Evolutionary conservation across 2,888 invertebrate species (phyloP), one percentile per base, ranked within the genome.

Genomic region (Priapulus caudatus): DNA sequence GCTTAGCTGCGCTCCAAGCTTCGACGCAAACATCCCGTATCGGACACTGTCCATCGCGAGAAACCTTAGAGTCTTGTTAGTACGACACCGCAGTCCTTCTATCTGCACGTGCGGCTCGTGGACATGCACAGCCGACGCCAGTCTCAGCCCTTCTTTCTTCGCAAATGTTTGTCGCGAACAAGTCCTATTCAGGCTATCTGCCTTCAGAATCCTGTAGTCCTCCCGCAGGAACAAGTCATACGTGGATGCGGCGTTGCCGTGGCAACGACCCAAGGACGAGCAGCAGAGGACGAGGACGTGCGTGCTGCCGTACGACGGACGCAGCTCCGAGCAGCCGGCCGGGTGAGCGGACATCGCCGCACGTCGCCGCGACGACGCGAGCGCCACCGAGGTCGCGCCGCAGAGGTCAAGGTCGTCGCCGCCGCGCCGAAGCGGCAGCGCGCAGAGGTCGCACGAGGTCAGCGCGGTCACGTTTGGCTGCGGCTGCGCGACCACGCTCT

Each of bases 1-100:
- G 10, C 10, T 10, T n/a, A 56, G 43, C 19, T 86, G 80, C 20
- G 86, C 76, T 1, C 86, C 86, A 3, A 88, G 76, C 20, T 78
- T 77, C 64, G 84, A 81, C 0, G 85, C 83, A 65, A 87, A 84
- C 63, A 83, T 79, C 59, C 79, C 79, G 64, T 83, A 83, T 50
- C 77, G 72, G 1, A 81, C 69, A 59, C 83, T 83, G 66, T 89
- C 87, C 60, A 89, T 76, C 1, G 83, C 83, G 24, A 86, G 70
- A 56, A 84, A 75, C 10, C 75, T 72, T 49, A 84, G 64, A 15
- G 79, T 79, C 59, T 70, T 71, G 65, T 84, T 84, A 2, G 74
- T 74, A 43, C 60, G 56, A 60, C 75, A 75, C 1, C 67, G 67
- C 3, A 71, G 60, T 15, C 74, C 73, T 4, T 61, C 58, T 24